Conservation (phyloP, 2,113 vertebrate genomes). For the Echinops telfairi region DNA sequence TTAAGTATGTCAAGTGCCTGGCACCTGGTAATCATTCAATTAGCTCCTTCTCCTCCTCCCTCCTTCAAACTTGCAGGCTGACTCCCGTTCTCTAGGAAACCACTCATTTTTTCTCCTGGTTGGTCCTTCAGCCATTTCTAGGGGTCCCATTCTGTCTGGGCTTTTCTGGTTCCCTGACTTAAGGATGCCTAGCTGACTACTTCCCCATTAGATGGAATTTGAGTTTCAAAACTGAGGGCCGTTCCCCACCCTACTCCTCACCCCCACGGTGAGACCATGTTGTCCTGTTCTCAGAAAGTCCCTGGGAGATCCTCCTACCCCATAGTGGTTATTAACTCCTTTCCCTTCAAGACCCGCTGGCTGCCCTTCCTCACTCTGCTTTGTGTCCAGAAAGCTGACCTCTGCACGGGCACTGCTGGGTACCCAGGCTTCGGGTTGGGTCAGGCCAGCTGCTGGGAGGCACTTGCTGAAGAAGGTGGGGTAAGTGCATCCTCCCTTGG, state of each 20-base stretch:
- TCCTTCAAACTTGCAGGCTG: not conserved
- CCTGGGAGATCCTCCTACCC: accelerated
- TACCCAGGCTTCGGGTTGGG: not conserved
- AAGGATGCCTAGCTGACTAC: not conserved
- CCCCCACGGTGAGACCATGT: not conserved
- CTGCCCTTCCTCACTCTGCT: not conserved
- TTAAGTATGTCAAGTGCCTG: not conserved
- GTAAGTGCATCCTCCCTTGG: too few relatives aligned
- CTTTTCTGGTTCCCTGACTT: constrained; percentile 22
- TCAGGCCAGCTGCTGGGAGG: not conserved
- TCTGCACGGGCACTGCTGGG: not conserved
- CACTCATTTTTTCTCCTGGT: not conserved
- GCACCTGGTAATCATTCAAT: not conserved
- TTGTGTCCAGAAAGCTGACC: not conserved
- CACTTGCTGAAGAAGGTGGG: not conserved
- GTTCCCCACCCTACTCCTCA: not conserved
- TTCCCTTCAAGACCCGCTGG: not conserved
- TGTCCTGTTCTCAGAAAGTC: not conserved
- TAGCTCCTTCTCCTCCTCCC: not conserved
- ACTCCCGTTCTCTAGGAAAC: not conserved
- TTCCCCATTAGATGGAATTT: not conserved
- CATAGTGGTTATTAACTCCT: not conserved
- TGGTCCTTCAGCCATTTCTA: not conserved
- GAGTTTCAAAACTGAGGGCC: not conserved
- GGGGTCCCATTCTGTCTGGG: not conserved